Base-by-base conservation (phyloP, 2,888 invertebrate genomes). In the Orchestes rusci region DNA sequence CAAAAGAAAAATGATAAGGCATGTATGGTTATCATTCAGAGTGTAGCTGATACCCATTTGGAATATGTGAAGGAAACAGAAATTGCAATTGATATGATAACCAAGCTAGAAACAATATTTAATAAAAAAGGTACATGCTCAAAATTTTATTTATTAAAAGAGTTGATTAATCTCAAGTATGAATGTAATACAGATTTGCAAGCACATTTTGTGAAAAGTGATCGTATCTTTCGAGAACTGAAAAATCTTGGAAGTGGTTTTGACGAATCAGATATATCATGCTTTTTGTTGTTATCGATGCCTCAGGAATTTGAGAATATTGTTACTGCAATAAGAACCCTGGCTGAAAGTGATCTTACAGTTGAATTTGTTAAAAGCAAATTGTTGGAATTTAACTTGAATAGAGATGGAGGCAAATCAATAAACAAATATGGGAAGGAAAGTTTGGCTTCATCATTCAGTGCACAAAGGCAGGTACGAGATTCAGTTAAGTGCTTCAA, bases 221-320 rank as follows among this genome's bases (percentile, higher is more conserved):
- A 52, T 32, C 43, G 36, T 33, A 50, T 53, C 8, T 27, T 35
- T 4, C 23, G 52, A 46, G 52, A 53, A 50, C 33, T 52, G 16
- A 52, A 31, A 12, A 12, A 13, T 12, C 13, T 34, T 10, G 34
- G 34, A 8, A 8, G 16, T 34, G 12, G 18, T 1, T 17, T 34
- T 34, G 17, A 16, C 8, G 2, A 34, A n/a, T 34, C 16, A 16
- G 16, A 31, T 31, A 53, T 51, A 16, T 20, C 41, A 38, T 46
- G 51, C 39, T 45, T 49, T 33, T 32, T 52, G 15, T 30, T 53
- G 7, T 28, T 52, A n/a, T 45, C 48, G 10, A 53, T 53, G 50
- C 50, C 52, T 3, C 4, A 4, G 15, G 44, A 53, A 29, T 53
- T 34, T 50, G 50, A 53, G 37, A 53, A 32, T 28, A 40, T 50